Conservation (phyloP, 2,113 vertebrate species). For the Chrysemys picta region DNA sequence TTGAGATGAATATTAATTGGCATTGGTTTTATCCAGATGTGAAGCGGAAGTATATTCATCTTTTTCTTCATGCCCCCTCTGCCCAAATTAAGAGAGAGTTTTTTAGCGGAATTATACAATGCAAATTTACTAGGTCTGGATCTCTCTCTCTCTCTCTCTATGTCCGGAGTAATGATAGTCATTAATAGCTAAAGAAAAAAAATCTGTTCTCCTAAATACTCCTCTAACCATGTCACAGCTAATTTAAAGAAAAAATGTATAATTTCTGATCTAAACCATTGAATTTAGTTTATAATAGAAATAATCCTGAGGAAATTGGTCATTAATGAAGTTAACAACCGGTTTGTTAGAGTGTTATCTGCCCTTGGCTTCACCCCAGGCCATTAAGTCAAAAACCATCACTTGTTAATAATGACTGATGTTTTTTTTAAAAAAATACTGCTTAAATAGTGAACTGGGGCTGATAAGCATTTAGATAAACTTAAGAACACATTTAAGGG, state of each 20-base stretch:
- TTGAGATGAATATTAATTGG: slow-evolving; percentile 70
- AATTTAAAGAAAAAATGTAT: neutral
- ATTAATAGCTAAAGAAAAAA: slow-evolving; percentile 40
- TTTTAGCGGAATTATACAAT: neutral
- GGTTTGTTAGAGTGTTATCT: slow-evolving; percentile 48
- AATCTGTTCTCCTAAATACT: neutral
- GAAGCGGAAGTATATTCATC: neutral
- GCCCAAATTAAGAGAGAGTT: slow-evolving; percentile 10
- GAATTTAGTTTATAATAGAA: slow-evolving; percentile 36
- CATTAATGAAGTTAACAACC: slow-evolving; percentile 53
- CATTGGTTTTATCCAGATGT: slow-evolving; percentile 32
- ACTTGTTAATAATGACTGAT: slow-evolving; percentile 39
- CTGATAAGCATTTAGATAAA: slow-evolving; percentile 55
- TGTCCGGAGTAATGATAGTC: neutral
- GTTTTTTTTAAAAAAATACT: slow-evolving; percentile 15
- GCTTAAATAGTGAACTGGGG: slow-evolving; percentile 34
- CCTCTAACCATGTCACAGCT: neutral
- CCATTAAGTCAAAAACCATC: slow-evolving; percentile 37
- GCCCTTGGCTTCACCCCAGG: slow-evolving; percentile 29
- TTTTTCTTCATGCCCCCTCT: neutral
- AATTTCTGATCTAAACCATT: slow-evolving; percentile 38
- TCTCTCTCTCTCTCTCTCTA: neutral
- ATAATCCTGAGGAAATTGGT: slow-evolving; percentile 33
- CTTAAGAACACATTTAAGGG: slow-evolving; percentile 3
- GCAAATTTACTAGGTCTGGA: neutral